Conservation (phyloP, 1,140 invertebrate species). For the Drosophila tropicalis region DNA sequence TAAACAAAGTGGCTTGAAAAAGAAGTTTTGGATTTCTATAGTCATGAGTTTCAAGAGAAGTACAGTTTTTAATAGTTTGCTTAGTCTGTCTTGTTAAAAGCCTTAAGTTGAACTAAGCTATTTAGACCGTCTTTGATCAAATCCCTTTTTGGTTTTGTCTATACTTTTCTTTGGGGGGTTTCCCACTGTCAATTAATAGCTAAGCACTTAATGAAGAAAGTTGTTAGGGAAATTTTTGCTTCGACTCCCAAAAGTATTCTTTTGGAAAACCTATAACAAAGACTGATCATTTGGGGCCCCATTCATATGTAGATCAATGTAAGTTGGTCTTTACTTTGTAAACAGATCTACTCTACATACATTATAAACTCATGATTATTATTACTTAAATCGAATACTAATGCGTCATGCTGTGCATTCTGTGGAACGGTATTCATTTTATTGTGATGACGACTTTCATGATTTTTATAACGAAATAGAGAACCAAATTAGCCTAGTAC, state of each 20-base stretch:
- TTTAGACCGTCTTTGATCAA: too few relatives aligned
- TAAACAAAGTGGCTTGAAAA: too few relatives aligned
- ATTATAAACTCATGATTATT: conserved; percentile 22
- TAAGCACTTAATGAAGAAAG: neutral
- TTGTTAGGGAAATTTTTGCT: neutral
- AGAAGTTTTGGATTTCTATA: too few relatives aligned
- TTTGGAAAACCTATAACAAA: neutral
- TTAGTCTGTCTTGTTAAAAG: too few relatives aligned
- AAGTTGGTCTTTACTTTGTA: neutral
- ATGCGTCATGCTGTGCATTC: conserved; percentile 39
- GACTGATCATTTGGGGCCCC: neutral
- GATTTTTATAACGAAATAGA: neutral
- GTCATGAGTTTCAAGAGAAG: too few relatives aligned
- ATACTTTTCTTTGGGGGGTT: too few relatives aligned
- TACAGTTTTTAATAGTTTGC: too few relatives aligned
- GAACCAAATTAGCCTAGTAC: neutral
- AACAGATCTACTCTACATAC: neutral
- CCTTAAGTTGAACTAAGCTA: too few relatives aligned
- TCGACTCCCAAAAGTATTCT: neutral
- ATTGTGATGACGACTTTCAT: too few relatives aligned
- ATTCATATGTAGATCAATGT: neutral
- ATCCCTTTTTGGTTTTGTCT: too few relatives aligned
- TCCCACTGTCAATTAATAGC: too few relatives aligned
- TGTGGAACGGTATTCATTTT: conserved; percentile 26
- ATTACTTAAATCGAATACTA: conserved; percentile 28